Percentiles rank a stretch among this genome's conserved stretches.
Conservation (phyloP, 2,888 invertebrate species). For the Agrypnus murinus region DNA sequence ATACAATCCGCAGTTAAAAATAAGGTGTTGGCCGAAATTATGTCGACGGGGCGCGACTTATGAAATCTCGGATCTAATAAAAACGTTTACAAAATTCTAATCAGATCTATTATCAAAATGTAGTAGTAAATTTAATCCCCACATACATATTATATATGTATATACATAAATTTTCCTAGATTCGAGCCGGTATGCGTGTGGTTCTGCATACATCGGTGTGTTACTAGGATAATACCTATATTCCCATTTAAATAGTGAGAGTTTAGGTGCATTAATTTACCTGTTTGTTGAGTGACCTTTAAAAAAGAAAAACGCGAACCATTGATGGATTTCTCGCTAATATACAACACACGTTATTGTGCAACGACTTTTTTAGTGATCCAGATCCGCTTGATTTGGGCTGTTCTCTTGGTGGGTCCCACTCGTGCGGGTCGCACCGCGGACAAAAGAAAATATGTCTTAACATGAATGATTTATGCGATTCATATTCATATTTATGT, state of each 20-base stretch:
- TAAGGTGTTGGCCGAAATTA: constrained; percentile 38
- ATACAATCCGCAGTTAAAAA: constrained; percentile 37
- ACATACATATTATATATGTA: not conserved
- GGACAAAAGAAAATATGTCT: constrained; percentile 18
- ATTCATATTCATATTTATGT: constrained; percentile 26
- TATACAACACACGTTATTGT: constrained; percentile 23
- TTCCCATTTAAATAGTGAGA: not conserved
- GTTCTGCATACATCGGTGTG: no score
- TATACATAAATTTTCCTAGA: constrained; percentile 10
- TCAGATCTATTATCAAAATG: constrained; percentile 36
- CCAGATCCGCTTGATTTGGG: constrained; percentile 40
- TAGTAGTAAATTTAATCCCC: constrained; percentile 22
- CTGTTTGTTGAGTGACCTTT: constrained; percentile 45
- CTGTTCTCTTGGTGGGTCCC: constrained; percentile 18
- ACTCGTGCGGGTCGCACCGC: constrained; percentile 33
- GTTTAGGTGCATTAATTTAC: constrained; percentile 35
- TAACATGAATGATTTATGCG: constrained; percentile 33
- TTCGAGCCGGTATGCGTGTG: no score
- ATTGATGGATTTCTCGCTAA: constrained; percentile 42
- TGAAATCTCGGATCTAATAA: constrained; percentile 35
- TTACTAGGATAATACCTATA: no score
- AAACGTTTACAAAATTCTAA: constrained; percentile 28
- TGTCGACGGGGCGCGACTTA: constrained; percentile 27
- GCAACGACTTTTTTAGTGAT: constrained; percentile 34
- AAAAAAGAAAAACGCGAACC: constrained; percentile 22